A percentile compares a stretch with the other conserved stretches of the same genome.
Conservation (phyloP, 2,888 invertebrate species). For the Hylaea fasciaria region DNA sequence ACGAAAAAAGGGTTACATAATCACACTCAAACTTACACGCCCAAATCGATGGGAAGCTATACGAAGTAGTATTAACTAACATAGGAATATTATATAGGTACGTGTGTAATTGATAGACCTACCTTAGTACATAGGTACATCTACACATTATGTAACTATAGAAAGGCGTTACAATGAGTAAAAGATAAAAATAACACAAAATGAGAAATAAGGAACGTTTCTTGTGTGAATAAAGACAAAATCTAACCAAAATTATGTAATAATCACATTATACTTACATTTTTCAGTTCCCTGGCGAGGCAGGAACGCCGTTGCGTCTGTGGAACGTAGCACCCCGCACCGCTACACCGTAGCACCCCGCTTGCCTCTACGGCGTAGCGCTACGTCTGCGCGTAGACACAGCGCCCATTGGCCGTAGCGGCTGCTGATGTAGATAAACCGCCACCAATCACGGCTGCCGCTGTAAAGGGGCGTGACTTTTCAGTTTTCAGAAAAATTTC, state of each 20-base stretch:
- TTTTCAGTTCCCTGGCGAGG: constrained; percentile 76
- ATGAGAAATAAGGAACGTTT: constrained; percentile 14
- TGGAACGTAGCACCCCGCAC: constrained; percentile 62
- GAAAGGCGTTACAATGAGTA: background rate
- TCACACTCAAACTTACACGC: background rate
- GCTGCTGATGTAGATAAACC: constrained; percentile 65
- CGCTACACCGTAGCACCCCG: constrained; percentile 71
- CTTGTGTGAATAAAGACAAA: constrained; percentile 18
- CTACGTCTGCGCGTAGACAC: constrained; percentile 80
- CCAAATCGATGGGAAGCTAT: background rate
- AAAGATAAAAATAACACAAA: background rate
- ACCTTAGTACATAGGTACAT: constrained; percentile 35
- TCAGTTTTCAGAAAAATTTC: constrained; percentile 82
- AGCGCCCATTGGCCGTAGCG: constrained; percentile 69
- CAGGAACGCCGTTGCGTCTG: constrained; percentile 78
- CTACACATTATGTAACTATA: constrained; percentile 26
- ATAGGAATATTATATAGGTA: background rate
- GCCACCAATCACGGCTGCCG: constrained; percentile 67
- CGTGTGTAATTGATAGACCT: background rate
- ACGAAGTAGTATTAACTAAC: background rate
- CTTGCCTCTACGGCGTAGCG: constrained; percentile 65
- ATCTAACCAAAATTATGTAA: constrained; percentile 21
- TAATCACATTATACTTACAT: constrained; percentile 61
- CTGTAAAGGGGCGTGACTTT: constrained; percentile 79
- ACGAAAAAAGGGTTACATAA: background rate